These are phyloP conservation scores for Achroia grisella DNA, from an alignment of 1,140 invertebrate genomes.

Conservation along the genomic window DNA sequence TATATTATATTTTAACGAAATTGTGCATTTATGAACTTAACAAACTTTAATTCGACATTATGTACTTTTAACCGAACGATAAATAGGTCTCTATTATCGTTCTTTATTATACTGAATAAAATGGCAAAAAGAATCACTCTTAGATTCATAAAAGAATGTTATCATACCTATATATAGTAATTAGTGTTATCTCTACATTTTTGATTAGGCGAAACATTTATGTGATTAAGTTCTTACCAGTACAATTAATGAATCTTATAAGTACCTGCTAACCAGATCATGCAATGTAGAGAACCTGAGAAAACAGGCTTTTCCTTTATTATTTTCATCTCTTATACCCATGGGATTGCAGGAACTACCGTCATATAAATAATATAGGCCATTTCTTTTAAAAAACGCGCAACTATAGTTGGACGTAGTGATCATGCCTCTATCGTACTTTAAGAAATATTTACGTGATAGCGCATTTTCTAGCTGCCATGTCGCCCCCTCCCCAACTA, in stretches of 20 bases:
- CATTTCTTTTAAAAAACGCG: constrained; percentile 65
- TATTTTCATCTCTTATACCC: constrained; percentile 56
- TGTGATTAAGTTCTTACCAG: no score
- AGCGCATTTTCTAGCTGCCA: constrained; percentile 56
- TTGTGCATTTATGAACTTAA: no score
- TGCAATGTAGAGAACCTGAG: constrained; percentile 59
- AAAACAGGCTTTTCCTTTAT: constrained; percentile 63
- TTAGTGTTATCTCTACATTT: no score
- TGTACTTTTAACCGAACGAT: no score
- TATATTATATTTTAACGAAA: no score
- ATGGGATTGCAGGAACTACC: constrained; percentile 65
- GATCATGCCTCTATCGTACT: constrained; percentile 66
- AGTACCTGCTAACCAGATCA: constrained; percentile 53
- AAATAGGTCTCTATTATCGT: no score
- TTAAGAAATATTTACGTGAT: constrained; percentile 42
- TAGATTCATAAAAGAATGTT: no score
- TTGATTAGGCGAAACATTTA: no score
- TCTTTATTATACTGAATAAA: no score
- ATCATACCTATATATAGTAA: no score
- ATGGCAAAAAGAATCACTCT: no score
- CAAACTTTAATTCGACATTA: no score
- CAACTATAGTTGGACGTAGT: constrained; percentile 70
- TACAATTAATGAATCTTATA: not conserved
- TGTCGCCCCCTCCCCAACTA: constrained; percentile 47
- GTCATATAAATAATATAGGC: constrained; percentile 71